Conservation (phyloP, 2,888 invertebrate species). For the Cerastis leucographa region DNA sequence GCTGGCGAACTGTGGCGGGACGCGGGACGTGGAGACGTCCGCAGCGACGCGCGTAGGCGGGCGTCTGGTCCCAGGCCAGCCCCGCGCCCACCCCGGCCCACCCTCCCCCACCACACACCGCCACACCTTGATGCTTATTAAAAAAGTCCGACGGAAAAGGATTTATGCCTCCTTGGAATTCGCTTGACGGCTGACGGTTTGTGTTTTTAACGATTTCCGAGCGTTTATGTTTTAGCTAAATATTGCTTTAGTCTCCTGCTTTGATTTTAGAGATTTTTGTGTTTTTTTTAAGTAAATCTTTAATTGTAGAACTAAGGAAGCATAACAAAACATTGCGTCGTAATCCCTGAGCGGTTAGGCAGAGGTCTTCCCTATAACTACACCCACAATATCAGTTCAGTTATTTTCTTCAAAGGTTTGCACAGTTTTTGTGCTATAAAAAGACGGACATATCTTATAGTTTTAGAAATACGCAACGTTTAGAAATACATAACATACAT, state of each 20-base stretch:
- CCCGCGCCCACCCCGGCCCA: constrained; percentile 16
- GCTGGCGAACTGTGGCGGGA: constrained; percentile 87
- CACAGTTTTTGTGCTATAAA: not conserved
- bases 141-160: constrained; percentile 72
- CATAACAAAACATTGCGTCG: not conserved
- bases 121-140: constrained; percentile 76
- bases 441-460: not conserved
- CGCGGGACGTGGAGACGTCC: constrained; percentile 81
- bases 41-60: constrained; percentile 86
- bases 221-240: constrained; percentile 28
- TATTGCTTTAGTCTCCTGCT: constrained; percentile 15
- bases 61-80: constrained; percentile 76
- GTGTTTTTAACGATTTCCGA: constrained; percentile 63
- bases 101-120: constrained; percentile 47
- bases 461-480: not conserved
- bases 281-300: not conserved
- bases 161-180: constrained; percentile 69
- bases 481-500: too few relatives aligned
- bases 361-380: not conserved
- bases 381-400: not conserved
- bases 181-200: constrained; percentile 60
- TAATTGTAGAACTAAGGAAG: not conserved
- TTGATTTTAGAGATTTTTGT: constrained; percentile 1
- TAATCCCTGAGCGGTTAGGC: not conserved
- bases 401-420: not conserved